phyloP scores from a whole-genome alignment of 2,113 vertebrate species.

The Dasyurus viverrinus region DNA sequence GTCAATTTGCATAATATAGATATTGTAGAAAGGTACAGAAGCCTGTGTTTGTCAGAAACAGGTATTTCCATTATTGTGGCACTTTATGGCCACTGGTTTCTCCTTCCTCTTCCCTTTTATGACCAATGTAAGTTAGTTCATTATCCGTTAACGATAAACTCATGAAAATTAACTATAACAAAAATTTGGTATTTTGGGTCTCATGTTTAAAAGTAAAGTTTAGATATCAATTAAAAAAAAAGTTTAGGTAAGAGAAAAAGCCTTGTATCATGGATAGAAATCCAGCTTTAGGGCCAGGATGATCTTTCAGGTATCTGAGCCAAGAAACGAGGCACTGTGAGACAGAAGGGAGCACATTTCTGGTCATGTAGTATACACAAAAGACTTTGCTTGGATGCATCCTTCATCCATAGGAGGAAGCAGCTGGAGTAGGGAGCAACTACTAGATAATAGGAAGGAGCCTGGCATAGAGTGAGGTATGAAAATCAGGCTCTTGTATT shows the following conservation, averaged over 20 bases:
- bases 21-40: background rate
- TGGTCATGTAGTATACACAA: background rate
- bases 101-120: background rate
- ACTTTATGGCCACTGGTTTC: background rate
- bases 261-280: background rate
- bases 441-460: background rate
- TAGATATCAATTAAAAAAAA: background rate
- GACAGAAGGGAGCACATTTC: background rate
- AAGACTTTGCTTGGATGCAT: background rate
- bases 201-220: background rate
- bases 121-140: background rate
- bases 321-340: background rate
- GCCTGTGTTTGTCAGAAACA: background rate
- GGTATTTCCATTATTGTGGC: background rate
- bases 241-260: background rate
- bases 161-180: background rate
- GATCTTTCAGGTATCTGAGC: background rate
- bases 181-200: background rate
- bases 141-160: background rate
- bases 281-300: background rate
- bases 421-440: background rate
- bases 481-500: background rate
- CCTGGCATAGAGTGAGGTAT: background rate
- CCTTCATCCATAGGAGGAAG: background rate
- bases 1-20: background rate